Base-by-base conservation (phyloP, 2,888 invertebrate species). In the Scaptomyza polygonia region DNA sequence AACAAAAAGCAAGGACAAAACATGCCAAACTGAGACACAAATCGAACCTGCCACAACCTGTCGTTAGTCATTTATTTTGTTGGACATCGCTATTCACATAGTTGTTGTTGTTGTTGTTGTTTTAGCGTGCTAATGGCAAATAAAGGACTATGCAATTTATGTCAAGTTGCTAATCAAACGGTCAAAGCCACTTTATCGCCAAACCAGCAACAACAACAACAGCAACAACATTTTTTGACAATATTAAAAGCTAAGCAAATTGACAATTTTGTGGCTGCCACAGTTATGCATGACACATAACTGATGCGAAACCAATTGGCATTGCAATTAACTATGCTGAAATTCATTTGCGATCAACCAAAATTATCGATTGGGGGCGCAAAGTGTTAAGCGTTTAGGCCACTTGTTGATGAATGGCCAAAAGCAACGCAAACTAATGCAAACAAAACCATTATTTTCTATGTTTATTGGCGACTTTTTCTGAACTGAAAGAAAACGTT, bases 111-210 rank as follows among this genome's bases (percentile, higher is more conserved):
- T 30, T 49, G 27, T 32, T 69, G 48, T 21, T 56, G 36, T 29
- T 65, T 44, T 64, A 7, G 44, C 57, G 14, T 71, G 72, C 66
- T 78, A 81, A 81, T 72, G 74, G 67, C 64, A 85, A 78, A 82
- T 85, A 78, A 72, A 58, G 61, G 65, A 56, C 56, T 58, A 51
- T 48, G 53, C 72, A 81, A 85, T 72, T 85, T 85, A 14, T 72
- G 85, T 67, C 72, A 72, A 64, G 43, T 47, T 67, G 39, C 67
- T 67, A 68, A 64, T 79, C 58, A 76, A 71, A 76, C 58, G 72
- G 40, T 42, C 47, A 30, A 57, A 36, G 45, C 25, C 54, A 70
- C 54, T 70, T 54, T 58, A 39, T 61, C 14, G 47, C 5, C 25
- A 25, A 21, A 29, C n/a, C n/a, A n/a, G n/a, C 51, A 34, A 45